Evolutionary conservation across 2,797 vertebrate genomes (phyloP), one percentile per base, ranked within the genome.

Genomic region (Taeniopygia guttata): DNA sequence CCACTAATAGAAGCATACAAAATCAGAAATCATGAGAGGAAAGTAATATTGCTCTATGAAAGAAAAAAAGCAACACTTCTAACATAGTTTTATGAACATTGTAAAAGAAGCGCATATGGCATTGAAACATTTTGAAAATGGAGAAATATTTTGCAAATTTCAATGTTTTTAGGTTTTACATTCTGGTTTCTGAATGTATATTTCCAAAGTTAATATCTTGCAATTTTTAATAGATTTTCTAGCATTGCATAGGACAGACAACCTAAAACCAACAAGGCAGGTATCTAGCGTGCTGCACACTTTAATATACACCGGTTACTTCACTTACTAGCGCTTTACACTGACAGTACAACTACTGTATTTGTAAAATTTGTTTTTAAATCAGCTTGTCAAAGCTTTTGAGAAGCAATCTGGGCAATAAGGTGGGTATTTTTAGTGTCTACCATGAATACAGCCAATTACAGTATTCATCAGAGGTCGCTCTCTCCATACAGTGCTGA

Each of bases 401-500:
- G 91, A 94, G 93, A 96, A 97, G 94, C 94, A 95, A 97, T 94
- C 87, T 94, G 94, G 80, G 95, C 96, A 96, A 94, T 83, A 80
- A 81, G 52, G 88, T 94, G 86, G 96, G 95, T 92, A 45, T 4
- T 96, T 97, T 90, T 85, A 83, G 59, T 59, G 88, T 95, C 76
- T 94, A 87, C 90, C 38, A 17, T 22, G 63, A 69, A 74, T 84
- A 92, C 21, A 40, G 89, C 55, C 63, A 66, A 63, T 97, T 96
- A 97, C 58, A 38, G 36, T 38, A 38, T 38, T 38, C 36, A 38
- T 98, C 98, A 98, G 97, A 99, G 98, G 92, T 99, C 98, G 0
- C 98, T 99, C 97, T 99, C 98, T 72, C 98, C 98, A 2, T 98
- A 99, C 64, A 99, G 97, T 2, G 98, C 98, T 11, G 98, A 98